Conservation (phyloP, 2,888 invertebrate species). For the Cotesia congregata region DNA sequence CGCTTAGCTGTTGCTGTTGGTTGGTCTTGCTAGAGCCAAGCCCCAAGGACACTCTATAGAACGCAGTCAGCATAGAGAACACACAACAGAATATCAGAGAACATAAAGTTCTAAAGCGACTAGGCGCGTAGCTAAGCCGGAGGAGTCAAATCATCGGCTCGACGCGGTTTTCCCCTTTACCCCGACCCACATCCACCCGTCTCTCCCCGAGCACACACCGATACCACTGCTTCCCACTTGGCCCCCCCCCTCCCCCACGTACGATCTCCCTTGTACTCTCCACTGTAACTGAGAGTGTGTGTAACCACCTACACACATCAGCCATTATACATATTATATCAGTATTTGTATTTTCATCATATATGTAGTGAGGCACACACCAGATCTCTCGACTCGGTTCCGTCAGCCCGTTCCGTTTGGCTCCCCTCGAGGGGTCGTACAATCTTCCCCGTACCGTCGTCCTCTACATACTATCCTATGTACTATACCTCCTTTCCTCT, state of each 20-base stretch:
- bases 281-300: neutral
- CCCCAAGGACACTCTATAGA: slow-evolving; percentile 53
- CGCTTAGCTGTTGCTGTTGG: slow-evolving; percentile 6
- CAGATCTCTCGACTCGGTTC: slow-evolving; percentile 7
- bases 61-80: slow-evolving; percentile 36
- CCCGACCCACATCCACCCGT: slow-evolving; percentile 54
- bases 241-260: neutral
- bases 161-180: slow-evolving; percentile 52
- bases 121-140: slow-evolving; percentile 29
- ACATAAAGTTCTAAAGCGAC: slow-evolving; percentile 9
- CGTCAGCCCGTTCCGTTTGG: slow-evolving; percentile 24
- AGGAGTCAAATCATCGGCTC: slow-evolving; percentile 53
- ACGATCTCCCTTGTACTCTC: neutral
- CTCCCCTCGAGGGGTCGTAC: slow-evolving; percentile 26
- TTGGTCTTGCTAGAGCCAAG: slow-evolving; percentile 49
- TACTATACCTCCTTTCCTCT: slow-evolving; percentile 16
- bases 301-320: too few species aligned
- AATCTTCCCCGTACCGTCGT: slow-evolving; percentile 32
- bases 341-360: neutral
- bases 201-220: slow-evolving; percentile 3
- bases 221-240: neutral
- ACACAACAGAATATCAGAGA: slow-evolving; percentile 1
- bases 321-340: neutral
- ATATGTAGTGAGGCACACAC: neutral
- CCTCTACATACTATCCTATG: slow-evolving; percentile 18